Conservation (phyloP, 2,797 vertebrate species). For the Megalops cyprinoides region DNA sequence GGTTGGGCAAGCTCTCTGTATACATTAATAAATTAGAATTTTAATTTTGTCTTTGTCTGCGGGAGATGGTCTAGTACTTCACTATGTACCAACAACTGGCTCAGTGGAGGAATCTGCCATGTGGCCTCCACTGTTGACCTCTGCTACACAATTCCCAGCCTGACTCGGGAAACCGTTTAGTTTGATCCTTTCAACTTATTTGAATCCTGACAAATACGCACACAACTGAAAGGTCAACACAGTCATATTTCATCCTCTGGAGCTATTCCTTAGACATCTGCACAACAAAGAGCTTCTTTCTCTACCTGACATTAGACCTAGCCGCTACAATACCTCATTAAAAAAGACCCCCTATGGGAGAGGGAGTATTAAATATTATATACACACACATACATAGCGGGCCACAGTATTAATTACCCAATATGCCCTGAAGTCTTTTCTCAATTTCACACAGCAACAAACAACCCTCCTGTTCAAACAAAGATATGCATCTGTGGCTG, state of each 20-base stretch:
- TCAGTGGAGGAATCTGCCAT: constrained; percentile 82
- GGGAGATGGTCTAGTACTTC: constrained; percentile 84
- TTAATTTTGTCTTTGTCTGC: constrained; percentile 95
- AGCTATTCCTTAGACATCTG: constrained; percentile 88
- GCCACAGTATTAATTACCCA: constrained; percentile 74
- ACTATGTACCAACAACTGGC: constrained; percentile 91
- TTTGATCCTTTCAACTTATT: constrained; percentile 97
- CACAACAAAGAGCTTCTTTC: constrained; percentile 88
- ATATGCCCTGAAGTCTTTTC: constrained; percentile 74
- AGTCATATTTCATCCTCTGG: constrained; percentile 90
- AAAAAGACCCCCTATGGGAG: constrained; percentile 80
- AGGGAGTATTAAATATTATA: constrained; percentile 76
- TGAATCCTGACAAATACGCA: constrained; percentile 96
- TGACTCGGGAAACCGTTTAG: constrained; percentile 86
- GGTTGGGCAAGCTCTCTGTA: constrained; percentile 91
- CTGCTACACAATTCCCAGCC: constrained; percentile 88
- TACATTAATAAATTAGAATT: constrained; percentile 99
- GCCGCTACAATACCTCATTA: constrained; percentile 85
- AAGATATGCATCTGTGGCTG: constrained; percentile 62
- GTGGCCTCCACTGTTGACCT: constrained; percentile 86
- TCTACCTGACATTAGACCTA: constrained; percentile 87
- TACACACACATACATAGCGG: constrained; percentile 56
- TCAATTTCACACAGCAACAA: constrained; percentile 70
- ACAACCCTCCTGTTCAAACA: constrained; percentile 72
- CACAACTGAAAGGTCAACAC: constrained; percentile 93